phyloP scores from a whole-genome alignment of 2,888 invertebrate genomes.

The Xylocampa areola region DNA sequence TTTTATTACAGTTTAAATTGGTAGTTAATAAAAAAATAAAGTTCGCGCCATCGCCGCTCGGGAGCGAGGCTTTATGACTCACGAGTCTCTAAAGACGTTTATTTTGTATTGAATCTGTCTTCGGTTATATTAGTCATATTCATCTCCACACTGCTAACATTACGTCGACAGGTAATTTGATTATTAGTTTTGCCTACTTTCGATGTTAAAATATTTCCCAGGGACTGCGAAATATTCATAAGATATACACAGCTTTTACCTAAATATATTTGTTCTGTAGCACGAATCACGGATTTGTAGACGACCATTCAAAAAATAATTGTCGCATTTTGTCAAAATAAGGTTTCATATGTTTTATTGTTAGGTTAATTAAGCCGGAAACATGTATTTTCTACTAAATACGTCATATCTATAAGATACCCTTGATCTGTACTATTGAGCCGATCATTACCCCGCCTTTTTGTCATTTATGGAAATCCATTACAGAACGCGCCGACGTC shows the following conservation, averaged over 20 bases:
- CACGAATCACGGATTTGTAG: constrained; percentile 13
- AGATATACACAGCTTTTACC: constrained; percentile 13
- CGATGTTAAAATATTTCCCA: constrained; percentile 27
- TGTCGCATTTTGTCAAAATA: too few relatives aligned
- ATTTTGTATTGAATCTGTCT: constrained; percentile 68
- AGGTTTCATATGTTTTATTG: constrained; percentile 23
- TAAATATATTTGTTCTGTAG: constrained; percentile 1
- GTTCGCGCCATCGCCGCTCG: constrained; percentile 60
- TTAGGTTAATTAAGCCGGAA: constrained; percentile 6
- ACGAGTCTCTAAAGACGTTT: constrained; percentile 64
- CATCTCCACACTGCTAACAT: constrained; percentile 49
- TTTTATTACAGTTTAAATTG: constrained; percentile 78
- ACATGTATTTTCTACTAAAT: constrained; percentile 1
- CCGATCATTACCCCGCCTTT: too few relatives aligned
- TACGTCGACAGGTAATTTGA: constrained; percentile 38
- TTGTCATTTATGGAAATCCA: too few relatives aligned
- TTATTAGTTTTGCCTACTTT: constrained; percentile 37
- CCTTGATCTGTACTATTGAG: constrained; percentile 33
- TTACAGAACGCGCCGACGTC: too few relatives aligned
- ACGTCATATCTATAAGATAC: constrained; percentile 11
- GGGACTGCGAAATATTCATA: too few relatives aligned
- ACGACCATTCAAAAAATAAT: too few relatives aligned
- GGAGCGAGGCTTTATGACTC: constrained; percentile 71
- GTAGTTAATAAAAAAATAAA: constrained; percentile 77
- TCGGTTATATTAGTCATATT: constrained; percentile 68